A percentile compares a stretch with the other conserved stretches of the same genome.
These are phyloP conservation scores for Drosophila hamatofila DNA, from an alignment of 2,888 invertebrate genomes.

Conservation along the genomic window DNA sequence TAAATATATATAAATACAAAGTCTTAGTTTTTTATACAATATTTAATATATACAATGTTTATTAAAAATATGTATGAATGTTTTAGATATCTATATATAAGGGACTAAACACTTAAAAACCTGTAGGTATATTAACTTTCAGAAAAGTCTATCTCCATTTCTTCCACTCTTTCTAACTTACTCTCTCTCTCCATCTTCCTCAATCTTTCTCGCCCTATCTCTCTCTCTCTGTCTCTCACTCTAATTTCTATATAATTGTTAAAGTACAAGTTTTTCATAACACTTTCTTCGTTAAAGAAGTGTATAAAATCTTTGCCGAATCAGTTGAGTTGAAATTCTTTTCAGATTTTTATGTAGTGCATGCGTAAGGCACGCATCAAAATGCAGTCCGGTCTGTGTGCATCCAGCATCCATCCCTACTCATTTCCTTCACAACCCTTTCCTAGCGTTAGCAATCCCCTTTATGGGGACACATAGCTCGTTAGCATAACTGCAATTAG, in stretches of 20 bases:
- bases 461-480: conserved; percentile 44
- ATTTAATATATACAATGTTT: too few relatives aligned
- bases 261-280: not conserved
- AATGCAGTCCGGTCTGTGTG: conserved; percentile 40
- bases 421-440: not conserved
- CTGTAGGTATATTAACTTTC: too few relatives aligned
- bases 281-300: not conserved
- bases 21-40: too few relatives aligned
- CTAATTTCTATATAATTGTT: not conserved
- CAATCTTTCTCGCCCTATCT: not conserved
- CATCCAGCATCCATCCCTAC: not conserved
- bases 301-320: conserved; percentile 3
- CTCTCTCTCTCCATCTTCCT: too few relatives aligned
- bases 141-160: too few relatives aligned
- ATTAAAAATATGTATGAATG: too few relatives aligned
- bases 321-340: not conserved
- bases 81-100: too few relatives aligned
- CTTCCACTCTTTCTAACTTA: too few relatives aligned
- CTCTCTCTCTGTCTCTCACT: not conserved
- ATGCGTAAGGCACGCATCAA: conserved; percentile 68
- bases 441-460: conserved; percentile 22
- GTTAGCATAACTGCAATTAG: conserved; percentile 78
- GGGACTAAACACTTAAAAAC: too few relatives aligned
- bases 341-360: conserved; percentile 12
- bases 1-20: too few relatives aligned